Evolutionary conservation across 2,888 invertebrate species (phyloP), one percentile per base, ranked within the genome.

Genomic region (Drosophila hamatofila): DNA sequence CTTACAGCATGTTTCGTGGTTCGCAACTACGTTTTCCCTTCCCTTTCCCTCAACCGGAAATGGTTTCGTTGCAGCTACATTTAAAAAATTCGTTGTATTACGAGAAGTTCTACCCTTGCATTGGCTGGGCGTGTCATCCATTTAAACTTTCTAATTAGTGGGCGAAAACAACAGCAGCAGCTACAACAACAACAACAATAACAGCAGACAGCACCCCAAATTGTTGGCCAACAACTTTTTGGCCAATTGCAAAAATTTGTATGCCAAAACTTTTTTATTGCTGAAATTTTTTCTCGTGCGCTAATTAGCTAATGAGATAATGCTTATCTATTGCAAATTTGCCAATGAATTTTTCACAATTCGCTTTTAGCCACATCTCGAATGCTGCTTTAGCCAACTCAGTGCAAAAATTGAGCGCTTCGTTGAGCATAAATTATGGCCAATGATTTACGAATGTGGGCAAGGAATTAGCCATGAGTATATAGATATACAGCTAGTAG

Each of bases 291-390:
- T 86, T 80, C 65, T 75, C 59, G 72, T 75, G 70, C 90, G 70
- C 89, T 89, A 90, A 90, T 90, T 90, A 89, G 87, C 85, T 85
- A 85, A 85, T 90, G 88, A 88, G 90, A 89, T 89, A 89, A 90
- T 83, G 71, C 89, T 90, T 85, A 85, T 85, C 89, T 74, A 85
- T 79, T 25, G 80, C 74, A 65, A 42, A 42, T 73, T 83, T 75
- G 21, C 89, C 75, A 73, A 87, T 87, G 84, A 72, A 66, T 75
- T 67, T 71, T n/a, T 14, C 3, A 21, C 33, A 33, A 49, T 33
- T 62, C 39, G 21, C 44, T 4, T 18, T 41, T 21, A 12, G 41
- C 16, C 44, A 44, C 44, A 44, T 16, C 44, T 44, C 18, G 27
- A n/a, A 5, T 6, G 11, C 42, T 23, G 25, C n/a, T 46, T 46